A percentile compares a stretch with the other conserved stretches of the same genome.
Conservation (phyloP, 2,113 vertebrate species). For the Accipiter cooperii region DNA sequence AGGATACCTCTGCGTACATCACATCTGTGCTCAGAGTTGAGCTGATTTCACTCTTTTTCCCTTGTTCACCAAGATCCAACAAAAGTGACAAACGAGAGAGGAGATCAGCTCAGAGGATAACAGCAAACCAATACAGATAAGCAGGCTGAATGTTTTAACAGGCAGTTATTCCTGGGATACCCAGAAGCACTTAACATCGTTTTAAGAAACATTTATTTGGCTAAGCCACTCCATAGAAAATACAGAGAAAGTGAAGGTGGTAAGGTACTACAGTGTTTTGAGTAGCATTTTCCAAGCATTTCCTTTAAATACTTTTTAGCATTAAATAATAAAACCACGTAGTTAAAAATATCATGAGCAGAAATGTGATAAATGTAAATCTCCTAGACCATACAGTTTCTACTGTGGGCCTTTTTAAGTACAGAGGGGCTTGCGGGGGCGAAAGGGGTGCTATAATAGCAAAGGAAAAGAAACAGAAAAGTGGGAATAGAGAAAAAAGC, state of each 20-base stretch:
- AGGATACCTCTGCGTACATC: not conserved
- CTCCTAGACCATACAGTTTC: not conserved
- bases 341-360: not conserved
- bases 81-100: not conserved
- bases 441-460: not conserved
- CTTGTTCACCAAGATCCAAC: not conserved
- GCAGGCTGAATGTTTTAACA: not conserved
- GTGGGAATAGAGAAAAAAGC: not conserved
- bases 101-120: not conserved
- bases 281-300: not conserved
- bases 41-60: not conserved
- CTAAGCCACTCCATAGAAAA: not conserved
- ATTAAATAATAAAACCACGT: not conserved
- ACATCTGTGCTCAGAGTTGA: not conserved
- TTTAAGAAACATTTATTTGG: not conserved
- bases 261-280: not conserved
- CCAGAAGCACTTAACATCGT: not conserved
- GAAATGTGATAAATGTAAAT: not conserved
- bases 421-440: fast-evolving
- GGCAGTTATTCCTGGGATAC: not conserved
- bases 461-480: not conserved
- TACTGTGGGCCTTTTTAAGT: not conserved
- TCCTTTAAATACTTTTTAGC: not conserved
- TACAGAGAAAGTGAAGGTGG: not conserved
- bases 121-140: not conserved